phyloP scores from a whole-genome alignment of 2,797 vertebrate species.

The Eleutherodactylus coqui region DNA sequence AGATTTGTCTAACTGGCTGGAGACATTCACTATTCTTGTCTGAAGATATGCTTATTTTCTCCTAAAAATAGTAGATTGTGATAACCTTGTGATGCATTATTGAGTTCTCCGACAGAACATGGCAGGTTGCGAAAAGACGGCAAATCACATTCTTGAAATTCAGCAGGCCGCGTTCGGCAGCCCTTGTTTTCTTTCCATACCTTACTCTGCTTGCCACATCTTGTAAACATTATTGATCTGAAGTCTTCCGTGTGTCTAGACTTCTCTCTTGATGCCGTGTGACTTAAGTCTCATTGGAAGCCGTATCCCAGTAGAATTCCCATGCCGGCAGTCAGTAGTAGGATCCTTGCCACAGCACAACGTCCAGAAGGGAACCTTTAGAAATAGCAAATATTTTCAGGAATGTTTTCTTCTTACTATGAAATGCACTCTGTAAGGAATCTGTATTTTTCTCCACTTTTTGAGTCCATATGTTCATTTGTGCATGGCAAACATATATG shows the following conservation, averaged over 20 bases:
- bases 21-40: neutral
- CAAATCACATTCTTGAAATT: conserved; percentile 21
- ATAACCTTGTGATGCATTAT: neutral
- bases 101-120: neutral
- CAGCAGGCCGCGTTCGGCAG: neutral
- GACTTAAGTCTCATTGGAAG: conserved; percentile 48
- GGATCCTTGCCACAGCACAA: neutral
- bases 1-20: neutral
- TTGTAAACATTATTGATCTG: conserved; percentile 61
- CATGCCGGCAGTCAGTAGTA: conserved; percentile 40
- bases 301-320: conserved; percentile 44
- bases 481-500: too few relatives aligned
- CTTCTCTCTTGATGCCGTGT: conserved; percentile 51
- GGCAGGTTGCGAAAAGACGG: neutral
- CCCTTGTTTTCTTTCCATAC: conserved; percentile 20
- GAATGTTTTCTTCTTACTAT: neutral
- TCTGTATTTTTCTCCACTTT: neutral
- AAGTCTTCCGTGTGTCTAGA: conserved; percentile 56
- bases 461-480: too few relatives aligned
- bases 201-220: conserved; percentile 18
- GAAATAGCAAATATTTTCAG: neutral
- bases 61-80: neutral
- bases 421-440: neutral
- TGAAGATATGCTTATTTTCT: conserved; percentile 3
- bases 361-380: conserved; percentile 12